These are phyloP conservation scores for Caenorhabditis sp. DNA, from an alignment of 2,888 invertebrate species.

Conservation along the genomic window DNA sequence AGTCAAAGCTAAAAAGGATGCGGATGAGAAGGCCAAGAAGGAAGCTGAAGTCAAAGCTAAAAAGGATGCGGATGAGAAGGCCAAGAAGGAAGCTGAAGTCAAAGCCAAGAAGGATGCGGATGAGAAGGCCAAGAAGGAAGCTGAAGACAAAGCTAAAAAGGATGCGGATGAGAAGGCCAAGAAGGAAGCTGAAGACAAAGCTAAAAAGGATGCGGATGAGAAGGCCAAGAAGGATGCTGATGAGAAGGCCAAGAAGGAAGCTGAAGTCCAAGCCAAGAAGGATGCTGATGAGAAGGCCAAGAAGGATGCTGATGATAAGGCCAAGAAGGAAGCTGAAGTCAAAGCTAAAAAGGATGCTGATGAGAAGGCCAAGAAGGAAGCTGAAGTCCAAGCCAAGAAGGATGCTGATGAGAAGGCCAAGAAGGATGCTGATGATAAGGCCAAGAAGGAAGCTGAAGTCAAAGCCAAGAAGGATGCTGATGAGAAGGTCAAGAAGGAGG, in stretches of 20 bases:
- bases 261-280: conserved; percentile 6
- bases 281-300: conserved; percentile 10
- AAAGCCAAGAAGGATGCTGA: conserved; percentile 11
- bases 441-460: conserved; percentile 3
- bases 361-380: conserved; percentile 9
- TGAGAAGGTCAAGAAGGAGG: conserved; percentile 22
- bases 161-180: background rate
- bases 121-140: background rate
- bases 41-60: background rate
- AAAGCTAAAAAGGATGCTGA: conserved; percentile 1
- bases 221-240: conserved; percentile 1
- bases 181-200: background rate
- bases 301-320: conserved; percentile 6
- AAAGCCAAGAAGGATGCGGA: conserved; percentile 2
- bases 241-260: conserved; percentile 5
- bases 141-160: background rate
- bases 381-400: background rate
- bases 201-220: background rate
- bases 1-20: too few species aligned
- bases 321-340: conserved; percentile 9
- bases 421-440: background rate
- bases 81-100: background rate
- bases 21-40: background rate
- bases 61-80: background rate
- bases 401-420: background rate